Percentiles rank a stretch among this genome's conserved stretches.
phyloP scores from a whole-genome alignment of 2,888 invertebrate genomes.

The Acleris emargana region DNA sequence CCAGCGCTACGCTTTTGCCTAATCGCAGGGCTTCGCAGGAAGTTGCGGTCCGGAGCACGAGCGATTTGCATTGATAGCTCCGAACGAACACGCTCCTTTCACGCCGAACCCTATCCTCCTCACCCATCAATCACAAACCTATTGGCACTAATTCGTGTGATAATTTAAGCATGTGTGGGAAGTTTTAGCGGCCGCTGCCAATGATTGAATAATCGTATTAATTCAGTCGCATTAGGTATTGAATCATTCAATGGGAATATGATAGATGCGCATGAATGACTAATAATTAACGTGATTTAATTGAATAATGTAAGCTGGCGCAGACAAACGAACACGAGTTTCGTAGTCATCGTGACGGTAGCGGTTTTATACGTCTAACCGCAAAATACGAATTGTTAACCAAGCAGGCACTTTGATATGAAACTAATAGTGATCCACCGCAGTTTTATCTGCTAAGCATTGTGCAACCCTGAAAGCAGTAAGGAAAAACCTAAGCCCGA shows the following conservation, averaged over 20 bases:
- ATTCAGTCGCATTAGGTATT: constrained; percentile 36
- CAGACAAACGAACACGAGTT: constrained; percentile 14
- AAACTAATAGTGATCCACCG: neutral
- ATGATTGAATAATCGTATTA: constrained; percentile 71
- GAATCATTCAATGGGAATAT: constrained; percentile 31
- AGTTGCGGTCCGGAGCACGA: constrained; percentile 66
- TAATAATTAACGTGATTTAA: constrained; percentile 27
- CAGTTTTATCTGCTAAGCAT: no score
- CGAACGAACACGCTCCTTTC: constrained; percentile 33
- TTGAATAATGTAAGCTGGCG: constrained; percentile 2
- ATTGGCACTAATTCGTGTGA: constrained; percentile 74
- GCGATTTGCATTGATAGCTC: constrained; percentile 51
- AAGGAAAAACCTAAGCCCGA: no score
- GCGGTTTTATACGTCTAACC: neutral
- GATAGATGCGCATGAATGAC: constrained; percentile 21
- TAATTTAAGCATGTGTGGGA: constrained; percentile 70
- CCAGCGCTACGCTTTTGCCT: constrained; percentile 61
- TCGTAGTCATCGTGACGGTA: constrained; percentile 7
- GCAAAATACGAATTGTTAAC: neutral
- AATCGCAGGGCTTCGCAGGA: constrained; percentile 70
- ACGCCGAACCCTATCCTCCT: constrained; percentile 53
- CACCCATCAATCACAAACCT: constrained; percentile 65
- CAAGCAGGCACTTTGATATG: no score
- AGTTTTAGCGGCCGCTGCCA: constrained; percentile 69
- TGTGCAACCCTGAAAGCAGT: no score